These are phyloP conservation scores for Acanthoscelides obtectus DNA, from an alignment of 2,888 invertebrate genomes.

Conservation along the genomic window DNA sequence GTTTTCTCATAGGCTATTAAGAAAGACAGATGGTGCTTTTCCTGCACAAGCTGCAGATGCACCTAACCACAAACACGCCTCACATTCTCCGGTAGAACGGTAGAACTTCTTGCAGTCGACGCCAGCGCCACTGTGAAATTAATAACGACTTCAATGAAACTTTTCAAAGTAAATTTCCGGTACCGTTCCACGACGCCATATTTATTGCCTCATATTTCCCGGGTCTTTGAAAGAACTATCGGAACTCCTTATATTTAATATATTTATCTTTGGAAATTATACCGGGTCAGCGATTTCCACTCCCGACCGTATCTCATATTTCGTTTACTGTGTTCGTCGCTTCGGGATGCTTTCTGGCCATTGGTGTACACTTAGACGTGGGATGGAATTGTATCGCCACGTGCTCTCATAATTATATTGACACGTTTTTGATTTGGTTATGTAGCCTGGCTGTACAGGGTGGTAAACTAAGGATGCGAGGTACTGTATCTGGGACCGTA, in stretches of 20 bases:
- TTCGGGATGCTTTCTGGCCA: neutral
- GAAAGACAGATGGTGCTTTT: neutral
- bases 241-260: conserved; percentile 38
- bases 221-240: conserved; percentile 26
- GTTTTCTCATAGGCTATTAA: neutral
- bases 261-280: conserved; percentile 34
- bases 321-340: conserved; percentile 6
- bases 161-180: conserved; percentile 41
- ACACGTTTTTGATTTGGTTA: no score
- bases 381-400: no score
- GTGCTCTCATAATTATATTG: no score
- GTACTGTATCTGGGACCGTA: no score
- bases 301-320: conserved; percentile 16
- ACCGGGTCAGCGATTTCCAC: conserved; percentile 17
- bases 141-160: conserved; percentile 42
- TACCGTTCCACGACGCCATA: conserved; percentile 36
- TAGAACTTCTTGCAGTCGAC: neutral
- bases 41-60: neutral
- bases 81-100: neutral
- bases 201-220: conserved; percentile 38
- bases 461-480: no score
- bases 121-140: conserved; percentile 27
- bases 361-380: neutral
- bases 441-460: no score
- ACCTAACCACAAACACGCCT: neutral